Conservation (phyloP, 2,113 vertebrate genomes). For the Eleginops maclovinus region DNA sequence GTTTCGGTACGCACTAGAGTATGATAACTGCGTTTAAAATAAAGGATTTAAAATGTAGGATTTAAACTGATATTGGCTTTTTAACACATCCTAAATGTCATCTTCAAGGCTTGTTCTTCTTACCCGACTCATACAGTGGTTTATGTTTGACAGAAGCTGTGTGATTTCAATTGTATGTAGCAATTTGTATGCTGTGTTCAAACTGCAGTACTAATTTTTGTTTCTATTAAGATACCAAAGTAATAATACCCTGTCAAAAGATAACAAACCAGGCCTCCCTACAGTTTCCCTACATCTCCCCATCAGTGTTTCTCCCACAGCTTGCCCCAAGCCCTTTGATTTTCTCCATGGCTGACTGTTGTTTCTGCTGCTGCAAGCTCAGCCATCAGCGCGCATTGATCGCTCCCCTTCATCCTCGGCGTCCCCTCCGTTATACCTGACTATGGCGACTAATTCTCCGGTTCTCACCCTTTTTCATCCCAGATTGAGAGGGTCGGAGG, state of each 20-base stretch:
- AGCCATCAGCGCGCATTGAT: conserved; percentile 88
- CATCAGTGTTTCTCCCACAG: conserved; percentile 81
- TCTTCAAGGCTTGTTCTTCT: neutral
- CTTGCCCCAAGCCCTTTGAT: conserved; percentile 78
- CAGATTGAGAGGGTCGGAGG: conserved; percentile 86
- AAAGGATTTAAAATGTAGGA: no score
- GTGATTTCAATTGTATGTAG: neutral
- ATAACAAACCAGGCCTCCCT: conserved; percentile 46
- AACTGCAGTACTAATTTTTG: no score
- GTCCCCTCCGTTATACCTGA: conserved; percentile 82
- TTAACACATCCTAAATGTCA: no score
- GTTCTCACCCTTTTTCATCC: conserved; percentile 84
- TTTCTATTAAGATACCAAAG: neutral
- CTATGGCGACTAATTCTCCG: conserved; percentile 80
- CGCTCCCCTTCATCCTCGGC: conserved; percentile 83
- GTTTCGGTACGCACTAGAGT: no score
- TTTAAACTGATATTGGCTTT: no score
- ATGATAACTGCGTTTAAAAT: no score
- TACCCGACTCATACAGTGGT: neutral
- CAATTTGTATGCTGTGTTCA: neutral
- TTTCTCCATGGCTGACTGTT: conserved; percentile 72
- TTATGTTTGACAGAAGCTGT: neutral
- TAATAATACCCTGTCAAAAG: conserved; percentile 10
- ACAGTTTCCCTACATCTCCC: conserved; percentile 45
- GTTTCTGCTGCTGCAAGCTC: conserved; percentile 82